A percentile compares a stretch with the other conserved stretches of the same genome.
These are phyloP conservation scores for Buceros bicornis DNA, from an alignment of 2,797 vertebrate species.

Conservation along the genomic window DNA sequence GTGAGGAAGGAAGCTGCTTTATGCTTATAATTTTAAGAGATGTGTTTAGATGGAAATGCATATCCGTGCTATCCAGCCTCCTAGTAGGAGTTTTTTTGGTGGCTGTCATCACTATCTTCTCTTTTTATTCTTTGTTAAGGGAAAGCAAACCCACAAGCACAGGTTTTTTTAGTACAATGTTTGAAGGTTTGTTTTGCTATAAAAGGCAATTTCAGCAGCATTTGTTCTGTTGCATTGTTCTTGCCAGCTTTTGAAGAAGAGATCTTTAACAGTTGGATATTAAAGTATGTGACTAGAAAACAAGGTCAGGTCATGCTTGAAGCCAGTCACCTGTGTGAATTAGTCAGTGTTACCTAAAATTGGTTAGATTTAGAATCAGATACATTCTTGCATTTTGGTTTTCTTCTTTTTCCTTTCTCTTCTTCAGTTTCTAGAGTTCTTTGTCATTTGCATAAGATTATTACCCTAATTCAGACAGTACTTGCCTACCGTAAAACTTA, in stretches of 20 bases:
- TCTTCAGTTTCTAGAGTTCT: neutral
- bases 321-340: neutral
- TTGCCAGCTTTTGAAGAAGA: constrained; percentile 21
- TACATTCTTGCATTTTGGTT: neutral
- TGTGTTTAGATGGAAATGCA: constrained; percentile 3
- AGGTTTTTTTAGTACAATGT: constrained; percentile 31
- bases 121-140: constrained; percentile 39
- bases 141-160: constrained; percentile 55
- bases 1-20: neutral
- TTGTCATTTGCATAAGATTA: neutral
- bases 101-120: constrained; percentile 56
- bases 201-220: constrained; percentile 31
- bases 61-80: neutral
- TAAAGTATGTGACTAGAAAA: constrained; percentile 1
- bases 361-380: neutral
- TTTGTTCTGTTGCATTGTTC: constrained; percentile 56
- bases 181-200: constrained; percentile 29
- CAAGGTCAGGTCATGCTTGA: neutral
- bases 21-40: neutral
- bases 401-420: neutral
- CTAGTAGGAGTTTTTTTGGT: constrained; percentile 34
- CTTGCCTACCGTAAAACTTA: neutral
- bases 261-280: constrained; percentile 11
- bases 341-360: neutral
- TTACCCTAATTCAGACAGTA: neutral